These are phyloP conservation scores for Eumeta japonica DNA, from an alignment of 1,140 invertebrate genomes.

Conservation along the genomic window DNA sequence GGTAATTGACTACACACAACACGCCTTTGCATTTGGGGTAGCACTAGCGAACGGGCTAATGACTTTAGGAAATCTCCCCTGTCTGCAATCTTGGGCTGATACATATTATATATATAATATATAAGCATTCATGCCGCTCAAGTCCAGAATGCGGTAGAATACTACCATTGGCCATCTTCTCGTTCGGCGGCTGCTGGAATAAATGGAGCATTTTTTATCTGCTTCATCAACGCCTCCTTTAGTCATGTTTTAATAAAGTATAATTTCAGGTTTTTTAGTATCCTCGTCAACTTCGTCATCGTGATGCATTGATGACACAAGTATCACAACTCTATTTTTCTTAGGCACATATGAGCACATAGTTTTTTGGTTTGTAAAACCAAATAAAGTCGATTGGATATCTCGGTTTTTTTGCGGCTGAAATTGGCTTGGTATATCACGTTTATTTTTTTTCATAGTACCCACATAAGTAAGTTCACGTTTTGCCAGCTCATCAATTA, in stretches of 20 bases:
- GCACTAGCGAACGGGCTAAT: conserved; percentile 10
- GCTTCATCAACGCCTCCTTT: conserved; percentile 18
- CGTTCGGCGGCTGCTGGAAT: conserved; percentile 16
- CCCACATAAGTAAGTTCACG: conserved; percentile 18
- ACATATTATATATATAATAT: conserved; percentile 11
- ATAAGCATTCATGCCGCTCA: conserved; percentile 19
- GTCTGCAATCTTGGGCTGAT: conserved; percentile 6
- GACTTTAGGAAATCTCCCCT: conserved; percentile 15
- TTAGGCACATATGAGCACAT: conserved; percentile 20
- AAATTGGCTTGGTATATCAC: conserved; percentile 24
- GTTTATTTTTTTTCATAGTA: conserved; percentile 31
- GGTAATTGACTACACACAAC: conserved; percentile 16
- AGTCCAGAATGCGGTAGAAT: no score
- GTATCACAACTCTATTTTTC: conserved; percentile 26
- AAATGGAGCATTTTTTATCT: conserved; percentile 19
- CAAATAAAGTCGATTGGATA: conserved; percentile 12
- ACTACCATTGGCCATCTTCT: conserved; percentile 26
- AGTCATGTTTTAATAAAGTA: conserved; percentile 24
- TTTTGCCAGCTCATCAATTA: conserved; percentile 11
- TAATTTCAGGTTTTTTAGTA: conserved; percentile 22
- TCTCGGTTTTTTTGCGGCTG: conserved; percentile 6
- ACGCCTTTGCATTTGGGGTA: conserved; percentile 19
- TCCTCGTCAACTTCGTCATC: conserved; percentile 11
- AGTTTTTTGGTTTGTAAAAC: conserved; percentile 13
- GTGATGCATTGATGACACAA: conserved; percentile 23